Conservation (phyloP, 2,888 invertebrate genomes). For the Dinocampus coccinellae region DNA sequence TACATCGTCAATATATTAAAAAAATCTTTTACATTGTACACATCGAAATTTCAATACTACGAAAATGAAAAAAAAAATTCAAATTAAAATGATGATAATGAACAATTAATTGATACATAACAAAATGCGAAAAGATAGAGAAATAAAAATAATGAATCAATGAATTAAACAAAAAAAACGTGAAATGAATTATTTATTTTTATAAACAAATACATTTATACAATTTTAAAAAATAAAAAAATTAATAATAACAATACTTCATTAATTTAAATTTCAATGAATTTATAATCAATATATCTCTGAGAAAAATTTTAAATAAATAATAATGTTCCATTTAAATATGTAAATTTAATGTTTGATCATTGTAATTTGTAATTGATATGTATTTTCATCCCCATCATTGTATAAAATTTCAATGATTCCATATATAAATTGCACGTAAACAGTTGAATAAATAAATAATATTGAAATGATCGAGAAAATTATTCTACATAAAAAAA, state of each 20-base stretch:
- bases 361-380: no score
- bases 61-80: conserved; percentile 11
- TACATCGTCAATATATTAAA: conserved; percentile 49
- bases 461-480: not conserved
- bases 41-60: conserved; percentile 3
- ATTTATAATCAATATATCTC: no score
- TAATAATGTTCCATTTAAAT: no score
- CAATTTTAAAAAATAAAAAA: conserved; percentile 40
- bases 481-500: not conserved
- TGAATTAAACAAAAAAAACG: conserved; percentile 45
- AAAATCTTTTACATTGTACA: not conserved
- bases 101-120: conserved; percentile 6
- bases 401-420: no score
- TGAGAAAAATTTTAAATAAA: no score
- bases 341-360: no score
- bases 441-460: not conserved
- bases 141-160: not conserved
- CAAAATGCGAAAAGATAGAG: conserved; percentile 30
- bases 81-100: conserved; percentile 19
- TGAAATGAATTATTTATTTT: conserved; percentile 59
- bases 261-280: no score
- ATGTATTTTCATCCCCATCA: no score
- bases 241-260: not conserved
- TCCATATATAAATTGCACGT: no score
- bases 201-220: conserved; percentile 56